These are phyloP conservation scores for Acrocephalus scirpaceus DNA, from an alignment of 2,797 vertebrate species.

Conservation along the genomic window DNA sequence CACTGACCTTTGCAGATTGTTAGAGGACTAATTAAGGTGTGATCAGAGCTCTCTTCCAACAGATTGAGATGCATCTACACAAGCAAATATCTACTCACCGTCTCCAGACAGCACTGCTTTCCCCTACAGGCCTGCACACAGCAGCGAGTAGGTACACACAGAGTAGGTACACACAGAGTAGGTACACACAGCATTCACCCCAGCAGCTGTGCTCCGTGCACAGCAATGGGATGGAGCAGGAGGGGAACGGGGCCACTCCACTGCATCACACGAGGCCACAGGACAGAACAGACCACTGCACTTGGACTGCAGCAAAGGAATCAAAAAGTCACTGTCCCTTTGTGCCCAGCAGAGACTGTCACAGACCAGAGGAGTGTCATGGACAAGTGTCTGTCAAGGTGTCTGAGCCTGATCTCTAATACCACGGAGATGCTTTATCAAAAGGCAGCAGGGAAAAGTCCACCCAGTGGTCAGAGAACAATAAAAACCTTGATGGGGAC, in stretches of 20 bases:
- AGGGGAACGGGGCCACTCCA: fast-evolving
- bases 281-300: neutral
- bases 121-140: neutral
- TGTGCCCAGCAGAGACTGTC: neutral
- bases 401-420: fast-evolving
- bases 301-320: neutral
- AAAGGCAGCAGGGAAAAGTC: neutral
- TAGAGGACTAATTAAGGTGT: conserved; percentile 81
- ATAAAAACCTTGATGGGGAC: fast-evolving
- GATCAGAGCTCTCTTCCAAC: conserved; percentile 74
- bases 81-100: neutral
- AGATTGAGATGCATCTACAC: conserved; percentile 69
- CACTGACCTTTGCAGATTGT: conserved; percentile 81
- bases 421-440: neutral
- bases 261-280: fast-evolving
- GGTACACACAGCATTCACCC: fast-evolving
- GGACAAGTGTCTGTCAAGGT: neutral
- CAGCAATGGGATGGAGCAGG: fast-evolving
- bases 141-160: neutral
- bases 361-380: neutral
- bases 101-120: neutral
- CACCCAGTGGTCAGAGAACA: neutral
- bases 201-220: neutral
- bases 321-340: neutral
- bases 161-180: neutral